These are phyloP conservation scores for Drosophila ezoana DNA, from an alignment of 2,888 invertebrate genomes.

Conservation along the genomic window DNA sequence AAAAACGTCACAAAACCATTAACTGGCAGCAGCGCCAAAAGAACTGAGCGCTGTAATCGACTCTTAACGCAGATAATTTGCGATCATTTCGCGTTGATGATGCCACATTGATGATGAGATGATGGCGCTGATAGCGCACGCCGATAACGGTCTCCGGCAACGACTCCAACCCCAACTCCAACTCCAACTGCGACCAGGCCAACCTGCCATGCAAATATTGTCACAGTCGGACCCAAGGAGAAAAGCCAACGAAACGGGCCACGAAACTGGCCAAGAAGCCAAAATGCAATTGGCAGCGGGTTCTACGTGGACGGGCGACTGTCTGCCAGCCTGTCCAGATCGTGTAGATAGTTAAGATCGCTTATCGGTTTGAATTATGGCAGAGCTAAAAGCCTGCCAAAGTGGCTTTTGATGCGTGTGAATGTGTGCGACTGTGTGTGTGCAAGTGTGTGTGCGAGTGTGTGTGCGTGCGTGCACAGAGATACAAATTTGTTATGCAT, in stretches of 20 bases:
- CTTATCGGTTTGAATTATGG: conserved; percentile 79
- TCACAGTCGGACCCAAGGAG: conserved; percentile 31
- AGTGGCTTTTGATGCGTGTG: conserved; percentile 48
- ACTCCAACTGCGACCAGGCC: conserved; percentile 6
- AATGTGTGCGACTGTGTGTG: not conserved
- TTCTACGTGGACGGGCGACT: conserved; percentile 34
- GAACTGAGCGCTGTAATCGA: conserved; percentile 26
- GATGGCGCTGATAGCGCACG: conserved; percentile 72
- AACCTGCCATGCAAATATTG: conserved; percentile 69
- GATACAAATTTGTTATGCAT: conserved; percentile 65
- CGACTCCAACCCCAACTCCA: not conserved
- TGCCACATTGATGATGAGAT: conserved; percentile 78
- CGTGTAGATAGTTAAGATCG: conserved; percentile 81
- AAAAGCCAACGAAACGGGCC: conserved; percentile 12
- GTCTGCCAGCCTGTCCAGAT: conserved; percentile 65
- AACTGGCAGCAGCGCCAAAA: conserved; percentile 37
- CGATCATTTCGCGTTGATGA: conserved; percentile 80
- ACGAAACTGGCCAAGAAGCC: conserved; percentile 52
- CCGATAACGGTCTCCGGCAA: conserved; percentile 59
- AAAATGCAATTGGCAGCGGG: conserved; percentile 56
- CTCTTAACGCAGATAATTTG: conserved; percentile 75
- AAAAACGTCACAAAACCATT: conserved; percentile 77
- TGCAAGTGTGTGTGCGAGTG: conserved; percentile 13
- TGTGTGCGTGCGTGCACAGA: conserved; percentile 18
- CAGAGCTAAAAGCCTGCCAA: conserved; percentile 78